Base-by-base conservation (phyloP, 2,888 invertebrate genomes). In the Spodoptera littoralis region DNA sequence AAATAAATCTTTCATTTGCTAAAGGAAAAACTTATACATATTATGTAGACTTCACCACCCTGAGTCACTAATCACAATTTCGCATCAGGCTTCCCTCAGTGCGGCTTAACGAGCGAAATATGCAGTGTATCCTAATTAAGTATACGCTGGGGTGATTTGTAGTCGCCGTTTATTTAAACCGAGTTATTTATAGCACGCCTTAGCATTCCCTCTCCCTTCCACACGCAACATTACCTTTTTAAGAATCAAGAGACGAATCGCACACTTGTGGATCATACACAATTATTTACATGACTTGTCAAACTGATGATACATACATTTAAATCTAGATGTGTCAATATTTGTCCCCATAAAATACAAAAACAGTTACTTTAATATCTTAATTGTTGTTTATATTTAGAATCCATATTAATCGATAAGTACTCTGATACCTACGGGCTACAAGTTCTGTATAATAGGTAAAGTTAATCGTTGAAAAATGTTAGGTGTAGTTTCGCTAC, bases 111-210 rank as follows among this genome's bases (percentile, higher is more conserved):
- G 67, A 75, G 71, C 65, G 64, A 76, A 75, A 79, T 80, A 80
- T 76, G 76, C 73, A 77, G 65, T 78, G 75, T 80, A 74, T 81
- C 77, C 81, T 84, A 85, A 86, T 84, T 80, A 83, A 81, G 80
- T 75, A 77, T 74, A 79, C 79, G 62, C 65, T 66, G 72, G 69
- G 71, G 77, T 84, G 82, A 84, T 85, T 85, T 84, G 83, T 83
- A 71, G 80, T 68, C 76, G 62, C 75, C 73, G 72, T 80, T 81
- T 79, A 80, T 80, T 81, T 77, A 73, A 82, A 79, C 76, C 65
- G 73, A 70, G 83, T 74, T 88, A 85, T 87, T 87, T 86, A 84
- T 87, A 83, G 81, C 77, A 43, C 71, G 73, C 73, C 75, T 79
- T 70, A 65, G 65, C 66, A 66, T 73, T 68, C 66, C 52, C 65